Evolutionary conservation across 2,888 invertebrate species (phyloP).

Genomic region (Liodrosophila aerea): DNA sequence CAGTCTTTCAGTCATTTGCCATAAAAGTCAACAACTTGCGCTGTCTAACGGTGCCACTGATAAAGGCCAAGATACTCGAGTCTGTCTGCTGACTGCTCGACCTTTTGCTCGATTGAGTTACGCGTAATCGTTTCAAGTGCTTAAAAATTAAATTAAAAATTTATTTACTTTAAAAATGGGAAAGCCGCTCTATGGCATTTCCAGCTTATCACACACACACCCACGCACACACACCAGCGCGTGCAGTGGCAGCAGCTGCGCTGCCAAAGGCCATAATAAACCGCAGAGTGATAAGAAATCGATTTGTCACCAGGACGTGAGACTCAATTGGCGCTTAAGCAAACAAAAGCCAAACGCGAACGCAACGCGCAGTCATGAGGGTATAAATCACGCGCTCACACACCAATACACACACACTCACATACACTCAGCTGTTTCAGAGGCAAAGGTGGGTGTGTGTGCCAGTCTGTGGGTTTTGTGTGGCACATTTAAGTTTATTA

Average conservation of each 20-base stretch:
- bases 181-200: slow-evolving; percentile 1
- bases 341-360: slow-evolving; percentile 60
- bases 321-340: slow-evolving; percentile 74
- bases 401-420: slow-evolving; percentile 20
- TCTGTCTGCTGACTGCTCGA: background rate
- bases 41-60: slow-evolving; percentile 50
- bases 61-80: slow-evolving; percentile 50
- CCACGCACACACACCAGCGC: slow-evolving; percentile 5
- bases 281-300: slow-evolving; percentile 75
- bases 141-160: slow-evolving; percentile 76
- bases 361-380: slow-evolving; percentile 47
- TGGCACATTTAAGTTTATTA: slow-evolving; percentile 67
- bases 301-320: slow-evolving; percentile 75
- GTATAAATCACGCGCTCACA: slow-evolving; percentile 64
- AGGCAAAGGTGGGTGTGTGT: slow-evolving; percentile 35
- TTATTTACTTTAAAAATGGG: slow-evolving; percentile 61
- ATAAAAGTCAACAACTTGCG: slow-evolving; percentile 73
- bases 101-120: slow-evolving; percentile 66
- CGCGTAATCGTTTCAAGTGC: slow-evolving; percentile 70
- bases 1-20: slow-evolving; percentile 48
- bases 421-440: slow-evolving; percentile 5
- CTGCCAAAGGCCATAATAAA: slow-evolving; percentile 59
- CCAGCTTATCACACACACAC: slow-evolving; percentile 52
- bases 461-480: slow-evolving; percentile 17
- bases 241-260: slow-evolving; percentile 13